phyloP scores from a whole-genome alignment of 2,888 invertebrate genomes.

The Anaspis maculata region DNA sequence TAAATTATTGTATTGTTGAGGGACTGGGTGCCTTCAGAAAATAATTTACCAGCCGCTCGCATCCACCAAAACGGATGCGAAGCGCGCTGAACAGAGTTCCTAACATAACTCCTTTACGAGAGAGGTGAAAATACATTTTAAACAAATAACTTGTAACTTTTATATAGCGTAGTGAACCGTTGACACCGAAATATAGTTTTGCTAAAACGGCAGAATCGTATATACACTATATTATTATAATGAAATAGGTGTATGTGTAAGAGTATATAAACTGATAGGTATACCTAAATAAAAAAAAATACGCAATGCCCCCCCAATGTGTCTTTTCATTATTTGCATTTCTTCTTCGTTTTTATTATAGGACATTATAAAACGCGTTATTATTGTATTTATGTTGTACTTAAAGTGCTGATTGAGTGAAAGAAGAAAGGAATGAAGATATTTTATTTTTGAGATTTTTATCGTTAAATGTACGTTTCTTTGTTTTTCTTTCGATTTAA shows the following conservation, averaged over 20 bases:
- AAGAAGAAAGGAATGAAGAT: constrained; percentile 6
- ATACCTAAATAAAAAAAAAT: constrained; percentile 25
- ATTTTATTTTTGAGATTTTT: constrained; percentile 22
- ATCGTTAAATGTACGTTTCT: constrained; percentile 19
- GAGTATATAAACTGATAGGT: constrained; percentile 31
- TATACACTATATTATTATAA: constrained; percentile 38
- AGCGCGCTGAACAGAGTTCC: constrained; percentile 41
- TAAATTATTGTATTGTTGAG: constrained; percentile 39
- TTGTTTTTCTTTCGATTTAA: constrained; percentile 32
- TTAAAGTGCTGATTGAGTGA: constrained; percentile 19
- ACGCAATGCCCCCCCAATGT: too few species aligned
- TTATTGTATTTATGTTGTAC: constrained; percentile 22
- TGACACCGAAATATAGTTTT: constrained; percentile 41
- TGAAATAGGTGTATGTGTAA: constrained; percentile 39
- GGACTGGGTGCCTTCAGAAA: constrained; percentile 45
- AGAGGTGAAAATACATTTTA: constrained; percentile 34
- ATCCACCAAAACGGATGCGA: too few species aligned
- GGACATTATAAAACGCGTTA: constrained; percentile 25
- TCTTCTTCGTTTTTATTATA: constrained; percentile 20
- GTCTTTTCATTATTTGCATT: constrained; percentile 32
- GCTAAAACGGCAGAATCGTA: constrained; percentile 39
- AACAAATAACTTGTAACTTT: constrained; percentile 38
- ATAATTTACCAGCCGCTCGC: constrained; percentile 30
- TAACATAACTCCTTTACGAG: constrained; percentile 40
- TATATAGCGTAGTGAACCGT: constrained; percentile 40